phyloP scores from a whole-genome alignment of 2,113 vertebrate species.

The Gymnobelideus leadbeateri region DNA sequence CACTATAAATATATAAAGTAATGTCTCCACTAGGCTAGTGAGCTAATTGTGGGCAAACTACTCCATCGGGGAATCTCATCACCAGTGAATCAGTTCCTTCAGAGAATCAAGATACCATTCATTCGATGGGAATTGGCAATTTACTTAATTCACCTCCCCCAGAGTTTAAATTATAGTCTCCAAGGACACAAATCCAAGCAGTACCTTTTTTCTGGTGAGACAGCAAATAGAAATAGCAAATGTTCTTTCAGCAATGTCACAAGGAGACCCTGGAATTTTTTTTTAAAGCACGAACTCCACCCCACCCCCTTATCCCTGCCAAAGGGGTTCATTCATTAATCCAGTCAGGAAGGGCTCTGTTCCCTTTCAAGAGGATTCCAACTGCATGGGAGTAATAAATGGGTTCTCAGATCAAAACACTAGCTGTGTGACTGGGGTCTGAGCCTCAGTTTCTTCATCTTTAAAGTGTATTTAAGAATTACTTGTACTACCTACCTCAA shows the following conservation, averaged over 20 bases:
- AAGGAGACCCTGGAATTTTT: background rate
- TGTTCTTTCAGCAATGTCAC: background rate
- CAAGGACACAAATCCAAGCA: background rate
- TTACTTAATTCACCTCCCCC: background rate
- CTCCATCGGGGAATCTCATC: background rate
- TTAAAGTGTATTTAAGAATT: background rate
- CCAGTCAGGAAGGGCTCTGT: background rate
- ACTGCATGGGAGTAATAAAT: background rate
- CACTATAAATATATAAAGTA: background rate
- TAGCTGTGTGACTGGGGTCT: background rate
- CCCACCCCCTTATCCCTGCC: background rate
- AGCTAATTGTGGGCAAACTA: background rate
- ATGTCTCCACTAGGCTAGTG: background rate
- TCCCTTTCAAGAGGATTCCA: background rate
- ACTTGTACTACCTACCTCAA: background rate
- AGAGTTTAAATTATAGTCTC: background rate
- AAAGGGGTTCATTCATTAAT: background rate
- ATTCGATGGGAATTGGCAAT: background rate
- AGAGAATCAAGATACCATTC: background rate
- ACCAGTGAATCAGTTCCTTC: background rate
- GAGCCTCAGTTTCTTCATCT: background rate
- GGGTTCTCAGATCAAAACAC: background rate
- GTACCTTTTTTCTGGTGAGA: background rate
- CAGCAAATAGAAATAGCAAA: constrained; percentile 1
- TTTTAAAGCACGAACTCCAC: background rate